Conservation (phyloP, 2,113 vertebrate species). For the Rhodinocichla rosea region DNA sequence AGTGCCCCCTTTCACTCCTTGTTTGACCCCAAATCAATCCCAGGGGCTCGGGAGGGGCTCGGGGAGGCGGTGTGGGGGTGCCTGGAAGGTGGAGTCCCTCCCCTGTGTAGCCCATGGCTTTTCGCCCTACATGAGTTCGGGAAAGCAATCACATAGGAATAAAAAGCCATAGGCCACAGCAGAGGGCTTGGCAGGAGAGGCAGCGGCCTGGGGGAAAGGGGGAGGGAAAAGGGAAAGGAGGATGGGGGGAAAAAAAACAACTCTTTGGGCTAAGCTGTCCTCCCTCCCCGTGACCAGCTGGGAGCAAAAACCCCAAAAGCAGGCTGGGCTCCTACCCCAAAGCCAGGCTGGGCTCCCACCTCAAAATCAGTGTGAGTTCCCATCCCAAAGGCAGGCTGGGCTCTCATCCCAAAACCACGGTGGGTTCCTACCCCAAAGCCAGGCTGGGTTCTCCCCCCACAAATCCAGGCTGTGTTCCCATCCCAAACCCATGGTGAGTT, state of each 20-base stretch:
- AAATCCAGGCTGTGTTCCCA: accelerated
- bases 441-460: accelerated
- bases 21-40: neutral
- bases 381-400: neutral
- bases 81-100: conserved; percentile 64
- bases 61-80: neutral
- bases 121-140: conserved; percentile 96
- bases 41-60: neutral
- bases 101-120: conserved; percentile 98
- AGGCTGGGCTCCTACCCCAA: accelerated
- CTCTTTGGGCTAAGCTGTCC: neutral
- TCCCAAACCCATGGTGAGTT: too few species aligned
- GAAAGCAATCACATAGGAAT: conserved; percentile 99
- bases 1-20: neutral
- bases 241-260: neutral
- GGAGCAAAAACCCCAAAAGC: neutral
- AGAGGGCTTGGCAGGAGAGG: conserved; percentile 75
- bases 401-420: accelerated
- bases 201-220: neutral
- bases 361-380: accelerated
- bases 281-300: neutral
- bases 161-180: conserved; percentile 99
- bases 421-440: accelerated
- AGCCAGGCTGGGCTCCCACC: neutral
- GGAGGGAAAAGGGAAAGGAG: conserved; percentile 5